These are phyloP conservation scores for Maniola hyperantus DNA, from an alignment of 2,888 invertebrate genomes.

Conservation along the genomic window DNA sequence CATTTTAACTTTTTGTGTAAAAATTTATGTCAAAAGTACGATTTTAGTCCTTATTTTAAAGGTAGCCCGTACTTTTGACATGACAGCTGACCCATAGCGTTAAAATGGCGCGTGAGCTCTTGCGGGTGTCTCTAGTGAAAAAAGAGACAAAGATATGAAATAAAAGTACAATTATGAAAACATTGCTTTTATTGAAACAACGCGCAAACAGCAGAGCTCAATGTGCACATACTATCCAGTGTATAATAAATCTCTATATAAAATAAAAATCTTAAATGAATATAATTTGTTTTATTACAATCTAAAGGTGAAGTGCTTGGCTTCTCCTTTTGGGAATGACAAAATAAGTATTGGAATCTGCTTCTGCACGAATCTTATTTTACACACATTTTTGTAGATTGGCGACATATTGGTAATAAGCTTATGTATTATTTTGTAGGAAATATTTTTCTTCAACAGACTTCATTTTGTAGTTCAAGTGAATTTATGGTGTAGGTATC, in stretches of 20 bases:
- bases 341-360: slow-evolving; percentile 6
- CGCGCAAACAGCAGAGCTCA: slow-evolving; percentile 4
- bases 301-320: background rate
- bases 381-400: background rate
- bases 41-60: too few relatives aligned
- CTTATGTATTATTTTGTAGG: too few relatives aligned
- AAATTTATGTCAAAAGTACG: too few relatives aligned
- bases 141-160: background rate
- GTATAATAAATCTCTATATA: slow-evolving; percentile 7
- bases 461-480: too few relatives aligned
- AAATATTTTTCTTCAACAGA: too few relatives aligned
- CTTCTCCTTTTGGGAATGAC: background rate
- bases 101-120: too few relatives aligned
- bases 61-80: too few relatives aligned
- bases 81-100: too few relatives aligned
- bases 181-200: slow-evolving; percentile 4
- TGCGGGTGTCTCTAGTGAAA: too few relatives aligned
- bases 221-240: slow-evolving; percentile 4
- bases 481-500: too few relatives aligned
- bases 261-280: slow-evolving; percentile 17
- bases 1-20: too few relatives aligned
- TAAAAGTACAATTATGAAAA: background rate
- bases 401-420: too few relatives aligned
- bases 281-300: background rate
- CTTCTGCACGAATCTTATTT: background rate